Conservation (phyloP, 2,113 vertebrate genomes). For the Danionella cerebrum region DNA sequence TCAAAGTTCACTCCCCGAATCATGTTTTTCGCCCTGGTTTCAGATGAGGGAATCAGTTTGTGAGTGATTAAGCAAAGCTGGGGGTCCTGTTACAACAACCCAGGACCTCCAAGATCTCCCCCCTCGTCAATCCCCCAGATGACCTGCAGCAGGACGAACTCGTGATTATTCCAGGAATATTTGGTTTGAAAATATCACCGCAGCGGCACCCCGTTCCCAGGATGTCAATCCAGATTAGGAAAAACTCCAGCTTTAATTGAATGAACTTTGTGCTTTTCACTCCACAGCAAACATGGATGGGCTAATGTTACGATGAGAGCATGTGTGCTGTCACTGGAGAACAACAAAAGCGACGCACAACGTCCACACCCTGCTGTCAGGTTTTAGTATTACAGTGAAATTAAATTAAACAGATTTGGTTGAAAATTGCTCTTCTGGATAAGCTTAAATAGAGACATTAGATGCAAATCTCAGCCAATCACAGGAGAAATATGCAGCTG, state of each 20-base stretch:
- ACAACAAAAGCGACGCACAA: too few species aligned
- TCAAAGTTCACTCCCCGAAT: too few species aligned
- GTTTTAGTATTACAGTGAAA: too few species aligned
- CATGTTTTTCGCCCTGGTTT: too few species aligned
- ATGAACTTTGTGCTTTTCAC: slow-evolving; percentile 56
- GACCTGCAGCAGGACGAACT: slow-evolving; percentile 36
- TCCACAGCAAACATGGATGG: slow-evolving; percentile 51
- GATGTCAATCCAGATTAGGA: slow-evolving; percentile 58
- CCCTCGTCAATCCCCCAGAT: slow-evolving; percentile 18
- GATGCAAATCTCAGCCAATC: too few species aligned
- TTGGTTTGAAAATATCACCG: slow-evolving; percentile 72
- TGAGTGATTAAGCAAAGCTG: slow-evolving; percentile 17
- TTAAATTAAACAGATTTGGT: too few species aligned
- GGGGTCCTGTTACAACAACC: slow-evolving; percentile 26
- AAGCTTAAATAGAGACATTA: too few species aligned
- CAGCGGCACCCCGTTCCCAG: slow-evolving; percentile 65
- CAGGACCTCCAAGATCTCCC: slow-evolving; percentile 24
- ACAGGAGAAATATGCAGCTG: too few species aligned
- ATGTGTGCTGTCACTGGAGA: slow-evolving; percentile 60
- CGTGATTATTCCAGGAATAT: slow-evolving; percentile 71
- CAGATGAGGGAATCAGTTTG: background rate
- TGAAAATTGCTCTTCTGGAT: too few species aligned
- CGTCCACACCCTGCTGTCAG: too few species aligned
- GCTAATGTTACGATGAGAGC: slow-evolving; percentile 62
- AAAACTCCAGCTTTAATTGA: slow-evolving; percentile 62